Evolutionary conservation across 2,113 vertebrate species (phyloP), one percentile per base, ranked within the genome.

Genomic region (Eonycteris spelaea): DNA sequence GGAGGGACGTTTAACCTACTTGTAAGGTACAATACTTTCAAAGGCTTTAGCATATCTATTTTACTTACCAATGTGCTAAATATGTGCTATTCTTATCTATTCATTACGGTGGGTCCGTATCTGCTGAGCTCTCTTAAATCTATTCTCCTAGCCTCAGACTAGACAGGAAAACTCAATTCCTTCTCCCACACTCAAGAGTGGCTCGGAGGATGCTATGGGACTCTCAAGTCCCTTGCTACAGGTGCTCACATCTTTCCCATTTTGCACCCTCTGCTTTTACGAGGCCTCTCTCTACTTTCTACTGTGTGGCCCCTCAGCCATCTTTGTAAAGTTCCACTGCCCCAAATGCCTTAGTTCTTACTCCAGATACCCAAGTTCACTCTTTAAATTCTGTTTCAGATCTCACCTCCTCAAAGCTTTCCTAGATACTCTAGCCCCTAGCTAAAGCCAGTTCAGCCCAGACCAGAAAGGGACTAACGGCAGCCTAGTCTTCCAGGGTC

Each of bases 61-160:
- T 86, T 85, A 74, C 77, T 92, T 82, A 55, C 86, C 61, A 28
- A 24, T 33, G 63, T 86, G 68, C 78, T 75, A 22, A 79, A 86
- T 55, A 8, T 1, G 8, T 40, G 53, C 63, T 82, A 14, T 40
- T 89, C 51, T 88, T n/a, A 53, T 40, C 38, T 45, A 0, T 75
- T 57, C 48, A 38, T 55, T 21, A 55, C 61, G 38, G 28, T 24
- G 65, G 18, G 45, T 48, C 51, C 21, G 22, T 43, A 16, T 53
- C 80, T 63, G 11, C 30, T 18, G 55, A n/a, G 26, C 68, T 71
- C 14, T 70, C 63, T 65, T 51, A 57, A 86, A 53, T 71, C 57
- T 38, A 6, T 35, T 55, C 55, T 77, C 67, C 65, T 3, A 48
- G 57, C 40, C 38, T 84, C 48, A 55, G 38, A 53, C 43, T 38